These are phyloP conservation scores for Maniola jurtina DNA, from an alignment of 1,140 invertebrate genomes.

Conservation along the genomic window DNA sequence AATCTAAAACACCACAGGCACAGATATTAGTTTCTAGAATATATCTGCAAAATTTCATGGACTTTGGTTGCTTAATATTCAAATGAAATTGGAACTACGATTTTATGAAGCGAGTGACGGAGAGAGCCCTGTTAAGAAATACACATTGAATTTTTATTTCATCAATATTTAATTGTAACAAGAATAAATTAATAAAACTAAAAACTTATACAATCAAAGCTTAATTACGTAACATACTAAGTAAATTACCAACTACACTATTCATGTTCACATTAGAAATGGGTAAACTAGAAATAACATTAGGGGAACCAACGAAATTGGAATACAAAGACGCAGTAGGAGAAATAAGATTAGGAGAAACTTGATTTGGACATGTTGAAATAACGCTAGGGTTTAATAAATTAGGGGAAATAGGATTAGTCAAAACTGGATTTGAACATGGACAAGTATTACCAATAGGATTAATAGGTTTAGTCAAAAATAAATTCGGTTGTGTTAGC, in stretches of 20 bases:
- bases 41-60: too few species aligned
- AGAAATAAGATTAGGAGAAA: background rate
- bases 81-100: too few species aligned
- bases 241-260: too few species aligned
- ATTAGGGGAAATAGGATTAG: background rate
- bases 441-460: constrained; percentile 11
- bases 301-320: background rate
- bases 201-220: background rate
- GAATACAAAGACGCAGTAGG: background rate
- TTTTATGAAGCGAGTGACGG: too few species aligned
- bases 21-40: too few species aligned
- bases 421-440: background rate
- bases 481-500: constrained; percentile 42
- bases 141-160: background rate
- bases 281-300: too few species aligned
- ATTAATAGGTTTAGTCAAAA: constrained; percentile 32
- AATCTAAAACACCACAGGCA: too few species aligned
- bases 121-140: too few species aligned
- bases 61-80: too few species aligned
- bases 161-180: background rate
- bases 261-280: background rate
- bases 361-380: background rate
- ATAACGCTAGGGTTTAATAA: background rate
- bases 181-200: background rate
- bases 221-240: background rate